Evolutionary conservation across 2,113 vertebrate species (phyloP), one percentile per base, ranked within the genome.

Genomic region (Patagioenas fasciata): DNA sequence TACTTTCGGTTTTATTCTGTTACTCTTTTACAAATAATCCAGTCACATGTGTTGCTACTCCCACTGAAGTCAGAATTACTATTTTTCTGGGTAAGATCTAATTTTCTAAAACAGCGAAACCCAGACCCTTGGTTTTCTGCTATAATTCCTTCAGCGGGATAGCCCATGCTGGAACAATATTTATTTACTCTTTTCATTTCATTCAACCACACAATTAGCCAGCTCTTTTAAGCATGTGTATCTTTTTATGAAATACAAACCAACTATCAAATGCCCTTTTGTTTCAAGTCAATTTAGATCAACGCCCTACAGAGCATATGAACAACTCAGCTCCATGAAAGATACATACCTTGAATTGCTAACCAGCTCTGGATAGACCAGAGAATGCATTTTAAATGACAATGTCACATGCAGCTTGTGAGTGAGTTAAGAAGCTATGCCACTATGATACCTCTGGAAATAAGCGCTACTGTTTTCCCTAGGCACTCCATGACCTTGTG

Each of bases 171-270:
- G 34, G 13, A 44, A 91, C 29, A 91, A 89, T 8, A 64, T 74
- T 91, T 82, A 84, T 91, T 87, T 91, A 60, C 50, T 91, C 28
- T 14, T 71, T 56, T 77, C 69, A 84, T 90, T 80, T 84, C 53
- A 60, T 58, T 90, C 53, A 86, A 50, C 19, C 62, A 71, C 88
- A 86, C 9, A 54, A 62, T 88, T 93, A 79, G 25, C 62, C 93
- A 92, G 28, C 8, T 77, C 66, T 89, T 85, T 80, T 28, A 88
- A 44, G 62, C 44, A 85, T 17, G 9, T 66, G 25, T 69, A 70
- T 83, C 62, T 86, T 92, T 89, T 94, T 93, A 97, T 90, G 69
- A 80, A 96, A 96, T 83, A 92, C 78, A 96, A 96, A 96, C 93
- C 91, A 93, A 70, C 56, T 94, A 91, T 80, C 80, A 89, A 87